Evolutionary conservation across 2,888 invertebrate genomes (phyloP), one percentile per base, ranked within the genome.

Genomic region (Mactromeris polynyma): DNA sequence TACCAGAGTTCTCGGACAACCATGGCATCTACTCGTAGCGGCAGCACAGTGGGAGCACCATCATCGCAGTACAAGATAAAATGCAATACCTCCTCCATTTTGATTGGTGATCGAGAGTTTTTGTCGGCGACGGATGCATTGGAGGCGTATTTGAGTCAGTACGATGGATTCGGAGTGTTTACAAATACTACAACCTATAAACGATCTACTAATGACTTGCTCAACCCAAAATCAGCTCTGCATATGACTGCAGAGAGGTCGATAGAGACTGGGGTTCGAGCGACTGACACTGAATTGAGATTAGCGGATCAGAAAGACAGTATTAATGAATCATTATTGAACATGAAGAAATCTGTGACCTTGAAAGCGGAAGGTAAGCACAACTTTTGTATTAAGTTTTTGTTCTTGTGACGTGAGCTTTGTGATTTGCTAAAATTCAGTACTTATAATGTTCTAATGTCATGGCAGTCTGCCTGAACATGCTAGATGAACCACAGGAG

Each of bases 91-190:
- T 87, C 92, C 19, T 87, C 94, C 38, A 93, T 95, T 42, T 85
- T 91, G 17, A 93, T 95, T 38, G 95, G 95, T 0, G 91, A 90
- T 31, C 87, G 90, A 33, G 94, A 93, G 46, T 95, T 93, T 83
- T 88, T 92, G 79, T 95, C 95, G 11, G 95, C 95, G 9, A 93
- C 94, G 0, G 95, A 95, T 77, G 95, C 95, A 21, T 89, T 95
- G n/a, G 88, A 94, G 51, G 94, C 94, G 11, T 95, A 95, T 88
- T 90, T 95, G 51, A 92, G 94, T 33, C 94, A 95, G 90, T 95
- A 95, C 91, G 93, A 94, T 31, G 90, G 89, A 6, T 83, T n/a
- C 31, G 88, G 81, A 64, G 77, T 85, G 6, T 46, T 77, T 64
- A 69, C 64, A 3, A 79, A 79, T 14, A 80, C 87, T 14, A 58